phyloP scores from a whole-genome alignment of 1,140 invertebrate species.

The Pseudachorutes palmiensis region DNA sequence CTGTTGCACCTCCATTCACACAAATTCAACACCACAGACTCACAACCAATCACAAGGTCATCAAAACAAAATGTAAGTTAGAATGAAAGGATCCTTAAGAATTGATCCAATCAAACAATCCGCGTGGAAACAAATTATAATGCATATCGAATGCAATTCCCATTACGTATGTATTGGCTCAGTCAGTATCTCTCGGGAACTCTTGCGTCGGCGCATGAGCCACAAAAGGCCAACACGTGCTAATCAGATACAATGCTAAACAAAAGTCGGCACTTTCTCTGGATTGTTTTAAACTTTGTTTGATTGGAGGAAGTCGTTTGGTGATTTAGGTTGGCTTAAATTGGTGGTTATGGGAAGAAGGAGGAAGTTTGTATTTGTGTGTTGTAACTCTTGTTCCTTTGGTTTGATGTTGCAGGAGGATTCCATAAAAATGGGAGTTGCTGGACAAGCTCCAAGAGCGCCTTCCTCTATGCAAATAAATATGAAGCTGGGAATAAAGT shows the following conservation, averaged over 20 bases:
- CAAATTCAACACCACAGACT: too few relatives aligned
- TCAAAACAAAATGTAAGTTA: too few relatives aligned
- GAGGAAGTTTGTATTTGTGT: background rate
- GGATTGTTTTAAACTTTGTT: background rate
- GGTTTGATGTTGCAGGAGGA: background rate
- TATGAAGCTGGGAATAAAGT: background rate
- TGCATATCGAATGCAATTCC: too few relatives aligned
- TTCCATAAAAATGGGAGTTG: background rate
- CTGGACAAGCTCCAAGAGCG: background rate
- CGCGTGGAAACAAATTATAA: too few relatives aligned
- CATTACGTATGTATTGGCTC: too few relatives aligned
- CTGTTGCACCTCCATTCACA: background rate
- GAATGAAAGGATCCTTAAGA: too few relatives aligned
- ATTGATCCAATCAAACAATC: too few relatives aligned
- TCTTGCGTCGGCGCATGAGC: too few relatives aligned
- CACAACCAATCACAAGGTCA: too few relatives aligned
- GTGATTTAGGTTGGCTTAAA: background rate
- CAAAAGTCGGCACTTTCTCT: background rate
- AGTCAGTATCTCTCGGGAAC: too few relatives aligned
- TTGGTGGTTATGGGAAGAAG: background rate
- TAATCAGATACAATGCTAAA: background rate
- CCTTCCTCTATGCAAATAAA: background rate
- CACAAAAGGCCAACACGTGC: too few relatives aligned
- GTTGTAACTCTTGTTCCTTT: background rate
- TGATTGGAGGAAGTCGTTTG: background rate